These are phyloP conservation scores for Coryphaenoides rupestris DNA, from an alignment of 2,113 vertebrate genomes.

Conservation along the genomic window DNA sequence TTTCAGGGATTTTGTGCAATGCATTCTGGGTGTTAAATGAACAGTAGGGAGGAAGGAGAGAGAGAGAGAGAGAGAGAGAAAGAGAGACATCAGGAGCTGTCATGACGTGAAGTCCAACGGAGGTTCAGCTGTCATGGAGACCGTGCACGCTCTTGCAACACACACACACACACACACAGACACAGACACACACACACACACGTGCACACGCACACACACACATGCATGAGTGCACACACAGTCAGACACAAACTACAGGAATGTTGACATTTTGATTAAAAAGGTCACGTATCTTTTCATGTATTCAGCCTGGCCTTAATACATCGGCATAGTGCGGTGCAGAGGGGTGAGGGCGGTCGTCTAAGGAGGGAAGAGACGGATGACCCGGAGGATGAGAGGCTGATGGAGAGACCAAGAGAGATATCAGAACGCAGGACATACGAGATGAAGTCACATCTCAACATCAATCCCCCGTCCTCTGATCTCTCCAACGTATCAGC, in stretches of 20 bases:
- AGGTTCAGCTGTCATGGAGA: constrained; percentile 54
- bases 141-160: constrained; percentile 33
- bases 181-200: too few relatives aligned
- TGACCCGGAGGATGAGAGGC: constrained; percentile 36
- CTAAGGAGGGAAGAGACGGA: constrained; percentile 57
- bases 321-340: constrained; percentile 75
- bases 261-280: constrained; percentile 79
- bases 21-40: too few relatives aligned
- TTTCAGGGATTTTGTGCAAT: too few relatives aligned
- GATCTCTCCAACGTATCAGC: too few relatives aligned
- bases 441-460: constrained; percentile 67
- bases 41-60: background rate
- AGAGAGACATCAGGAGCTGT: constrained; percentile 45
- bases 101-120: constrained; percentile 47
- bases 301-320: constrained; percentile 81
- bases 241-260: constrained; percentile 52
- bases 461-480: constrained; percentile 52
- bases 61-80: constrained; percentile 24
- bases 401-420: constrained; percentile 42
- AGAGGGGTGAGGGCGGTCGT: constrained; percentile 63
- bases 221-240: constrained; percentile 11
- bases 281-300: constrained; percentile 86
- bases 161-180: constrained; percentile 32
- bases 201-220: too few relatives aligned
- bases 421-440: constrained; percentile 57